Conservation (phyloP, 2,888 invertebrate species). For the Apotomis turbidana region DNA sequence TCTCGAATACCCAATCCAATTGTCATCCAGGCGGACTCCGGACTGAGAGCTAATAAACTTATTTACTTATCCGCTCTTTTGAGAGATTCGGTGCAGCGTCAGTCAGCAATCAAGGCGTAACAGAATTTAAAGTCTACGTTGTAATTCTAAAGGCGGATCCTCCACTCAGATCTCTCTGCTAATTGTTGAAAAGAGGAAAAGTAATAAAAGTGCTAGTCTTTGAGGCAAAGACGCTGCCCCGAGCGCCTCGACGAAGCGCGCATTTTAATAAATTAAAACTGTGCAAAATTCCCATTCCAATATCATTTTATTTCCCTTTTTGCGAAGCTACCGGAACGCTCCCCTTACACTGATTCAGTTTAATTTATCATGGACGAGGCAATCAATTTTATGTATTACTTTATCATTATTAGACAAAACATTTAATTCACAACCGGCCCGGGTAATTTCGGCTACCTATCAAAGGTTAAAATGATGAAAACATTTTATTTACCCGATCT, state of each 20-base stretch:
- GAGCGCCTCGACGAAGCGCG: constrained; percentile 67
- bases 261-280: constrained; percentile 84
- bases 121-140: constrained; percentile 70
- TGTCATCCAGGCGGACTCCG: constrained; percentile 57
- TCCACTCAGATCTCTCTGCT: constrained; percentile 69
- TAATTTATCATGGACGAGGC: constrained; percentile 60
- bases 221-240: constrained; percentile 74
- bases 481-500: constrained; percentile 25
- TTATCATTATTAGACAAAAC: constrained; percentile 57
- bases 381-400: constrained; percentile 60
- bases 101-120: constrained; percentile 68
- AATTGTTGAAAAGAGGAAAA: constrained; percentile 79
- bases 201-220: constrained; percentile 80
- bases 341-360: constrained; percentile 67
- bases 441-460: constrained; percentile 21
- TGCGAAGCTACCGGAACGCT: constrained; percentile 58
- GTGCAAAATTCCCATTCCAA: constrained; percentile 78
- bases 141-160: constrained; percentile 72
- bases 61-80: constrained; percentile 55
- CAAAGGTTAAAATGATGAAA: constrained; percentile 36
- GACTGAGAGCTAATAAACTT: constrained; percentile 66
- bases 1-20: constrained; percentile 70
- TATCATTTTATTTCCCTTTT: constrained; percentile 75
- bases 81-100: constrained; percentile 41
- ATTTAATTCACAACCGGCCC: constrained; percentile 34